phyloP scores from a whole-genome alignment of 2,113 vertebrate species.

The Pelmatolapia mariae region DNA sequence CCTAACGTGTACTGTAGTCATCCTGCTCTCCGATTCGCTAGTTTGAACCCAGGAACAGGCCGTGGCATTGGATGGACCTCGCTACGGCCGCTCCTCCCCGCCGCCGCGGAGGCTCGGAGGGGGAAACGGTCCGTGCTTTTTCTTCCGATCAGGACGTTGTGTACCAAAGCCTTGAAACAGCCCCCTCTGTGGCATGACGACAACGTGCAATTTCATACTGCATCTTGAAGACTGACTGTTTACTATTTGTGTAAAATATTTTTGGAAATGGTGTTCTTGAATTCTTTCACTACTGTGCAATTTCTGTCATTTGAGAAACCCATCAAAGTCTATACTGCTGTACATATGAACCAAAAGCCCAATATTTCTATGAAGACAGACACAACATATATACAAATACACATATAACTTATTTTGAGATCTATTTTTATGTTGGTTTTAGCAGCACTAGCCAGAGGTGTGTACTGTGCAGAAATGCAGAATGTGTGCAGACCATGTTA shows the following conservation, averaged over 20 bases:
- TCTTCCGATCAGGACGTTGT: constrained; percentile 69
- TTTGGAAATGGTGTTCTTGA: constrained; percentile 54
- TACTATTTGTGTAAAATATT: constrained; percentile 61
- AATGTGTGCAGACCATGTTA: constrained; percentile 67
- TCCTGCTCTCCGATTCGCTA: constrained; percentile 19
- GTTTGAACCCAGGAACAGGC: constrained; percentile 15
- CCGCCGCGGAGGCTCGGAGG: background rate
- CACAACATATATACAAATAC: background rate
- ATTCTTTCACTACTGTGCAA: constrained; percentile 65
- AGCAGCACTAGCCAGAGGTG: constrained; percentile 47
- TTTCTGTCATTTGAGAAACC: constrained; percentile 50
- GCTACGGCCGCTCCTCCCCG: background rate
- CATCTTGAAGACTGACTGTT: constrained; percentile 76
- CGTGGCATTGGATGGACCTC: constrained; percentile 12
- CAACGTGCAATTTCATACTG: constrained; percentile 64
- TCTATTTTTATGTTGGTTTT: constrained; percentile 71
- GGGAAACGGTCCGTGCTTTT: constrained; percentile 29
- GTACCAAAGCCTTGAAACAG: constrained; percentile 75
- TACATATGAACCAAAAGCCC: constrained; percentile 60
- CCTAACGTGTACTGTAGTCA: constrained; percentile 62
- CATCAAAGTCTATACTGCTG: constrained; percentile 60
- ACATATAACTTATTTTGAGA: constrained; percentile 60
- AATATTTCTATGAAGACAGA: constrained; percentile 63
- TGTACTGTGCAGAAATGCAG: constrained; percentile 49
- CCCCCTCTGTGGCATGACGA: constrained; percentile 56